Evolutionary conservation across 2,113 vertebrate species (phyloP).

Genomic region (Cinclus cinclus): DNA sequence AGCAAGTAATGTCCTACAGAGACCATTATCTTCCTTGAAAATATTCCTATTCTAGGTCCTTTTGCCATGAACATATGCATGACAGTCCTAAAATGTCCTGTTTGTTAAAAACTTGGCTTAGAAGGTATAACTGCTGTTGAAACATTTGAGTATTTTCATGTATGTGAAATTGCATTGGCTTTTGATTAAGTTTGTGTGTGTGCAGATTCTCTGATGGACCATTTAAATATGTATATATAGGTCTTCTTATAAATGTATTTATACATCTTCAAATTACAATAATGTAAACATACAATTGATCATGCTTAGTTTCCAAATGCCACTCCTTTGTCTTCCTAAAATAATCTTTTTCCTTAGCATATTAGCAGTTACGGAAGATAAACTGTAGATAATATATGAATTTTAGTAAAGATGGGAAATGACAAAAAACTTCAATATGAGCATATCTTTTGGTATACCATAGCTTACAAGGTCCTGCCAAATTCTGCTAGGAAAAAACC

Average conservation of each 20-base stretch:
- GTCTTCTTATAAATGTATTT: not conserved
- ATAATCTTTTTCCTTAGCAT: not conserved
- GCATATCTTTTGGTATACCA: not conserved
- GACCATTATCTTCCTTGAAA: not conserved
- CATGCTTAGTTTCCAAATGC: not conserved
- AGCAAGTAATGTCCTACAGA: not conserved
- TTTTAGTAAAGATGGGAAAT: not conserved
- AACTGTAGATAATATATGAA: not conserved
- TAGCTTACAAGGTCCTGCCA: not conserved
- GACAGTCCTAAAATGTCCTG: not conserved
- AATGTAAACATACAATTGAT: not conserved
- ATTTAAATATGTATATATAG: not conserved
- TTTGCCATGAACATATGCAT: not conserved
- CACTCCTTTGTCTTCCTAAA: not conserved
- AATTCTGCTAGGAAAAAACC: not conserved
- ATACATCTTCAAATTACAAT: rapidly evolving
- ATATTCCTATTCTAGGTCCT: not conserved
- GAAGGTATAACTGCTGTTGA: not conserved
- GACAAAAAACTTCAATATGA: not conserved
- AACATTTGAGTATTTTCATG: not conserved
- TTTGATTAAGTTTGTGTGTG: not conserved
- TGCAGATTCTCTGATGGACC: not conserved
- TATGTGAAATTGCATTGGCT: not conserved
- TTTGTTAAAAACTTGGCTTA: not conserved
- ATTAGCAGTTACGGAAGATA: not conserved